phyloP scores from a whole-genome alignment of 2,888 invertebrate species.

The Tipula unca region DNA sequence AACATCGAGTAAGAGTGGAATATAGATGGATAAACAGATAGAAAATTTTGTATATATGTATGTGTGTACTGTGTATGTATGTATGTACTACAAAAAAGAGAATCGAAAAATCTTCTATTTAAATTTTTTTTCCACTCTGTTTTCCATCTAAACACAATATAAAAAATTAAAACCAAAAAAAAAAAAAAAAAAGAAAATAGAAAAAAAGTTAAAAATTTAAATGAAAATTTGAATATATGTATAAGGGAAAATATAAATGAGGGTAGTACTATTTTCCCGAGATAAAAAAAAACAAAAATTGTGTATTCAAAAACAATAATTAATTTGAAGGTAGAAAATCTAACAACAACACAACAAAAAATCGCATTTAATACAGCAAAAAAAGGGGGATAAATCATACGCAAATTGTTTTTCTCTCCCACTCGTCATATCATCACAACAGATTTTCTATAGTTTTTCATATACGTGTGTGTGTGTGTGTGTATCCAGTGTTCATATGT shows the following conservation, averaged over 20 bases:
- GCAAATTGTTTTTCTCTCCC: not conserved
- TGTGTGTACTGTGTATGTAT: no score
- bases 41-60: not conserved
- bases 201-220: conserved; percentile 8
- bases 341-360: not conserved
- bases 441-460: not conserved
- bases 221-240: not conserved
- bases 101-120: conserved; percentile 2
- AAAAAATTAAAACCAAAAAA: not conserved
- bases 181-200: not conserved
- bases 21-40: not conserved
- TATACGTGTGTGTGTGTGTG: not conserved
- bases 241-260: conserved; percentile 14
- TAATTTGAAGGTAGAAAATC: conserved; percentile 14
- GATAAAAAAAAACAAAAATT: not conserved
- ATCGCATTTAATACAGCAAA: not conserved
- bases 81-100: not conserved
- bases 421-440: not conserved
- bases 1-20: not conserved
- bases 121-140: conserved; percentile 2
- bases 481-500: not conserved
- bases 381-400: conserved; percentile 8
- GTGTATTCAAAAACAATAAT: conserved; percentile 14
- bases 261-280: conserved; percentile 1
- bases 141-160: conserved; percentile 8